Evolutionary conservation across 1,140 invertebrate species (phyloP).

Genomic region (Harpegnathos saltator): DNA sequence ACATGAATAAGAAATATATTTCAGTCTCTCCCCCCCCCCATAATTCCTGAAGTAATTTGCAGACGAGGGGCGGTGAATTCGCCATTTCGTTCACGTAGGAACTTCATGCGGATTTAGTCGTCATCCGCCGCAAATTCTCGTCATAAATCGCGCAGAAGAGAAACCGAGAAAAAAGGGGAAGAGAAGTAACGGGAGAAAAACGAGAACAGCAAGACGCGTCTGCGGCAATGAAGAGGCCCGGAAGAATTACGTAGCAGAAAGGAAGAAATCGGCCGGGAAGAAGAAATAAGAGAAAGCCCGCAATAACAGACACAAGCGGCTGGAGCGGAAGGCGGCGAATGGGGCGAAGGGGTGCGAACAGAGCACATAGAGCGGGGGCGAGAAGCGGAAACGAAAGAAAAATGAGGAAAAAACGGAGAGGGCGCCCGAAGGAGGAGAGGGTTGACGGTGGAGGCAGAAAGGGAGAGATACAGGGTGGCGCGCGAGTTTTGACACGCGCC

Average conservation of each 20-base stretch:
- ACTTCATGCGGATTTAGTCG: slow-evolving; percentile 48
- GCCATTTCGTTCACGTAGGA: slow-evolving; percentile 42
- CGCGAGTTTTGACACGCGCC: slow-evolving; percentile 58
- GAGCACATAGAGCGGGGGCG: no score
- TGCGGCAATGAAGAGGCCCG: not conserved
- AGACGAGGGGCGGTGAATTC: slow-evolving; percentile 15
- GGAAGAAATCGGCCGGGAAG: slow-evolving; percentile 15
- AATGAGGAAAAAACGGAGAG: not conserved
- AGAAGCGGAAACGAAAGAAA: slow-evolving; percentile 9
- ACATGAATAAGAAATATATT: slow-evolving; percentile 31
- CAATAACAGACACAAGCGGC: not conserved
- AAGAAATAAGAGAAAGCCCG: slow-evolving; percentile 6
- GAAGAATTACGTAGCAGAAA: slow-evolving; percentile 19
- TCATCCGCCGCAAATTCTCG: slow-evolving; percentile 18
- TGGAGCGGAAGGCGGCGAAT: no score
- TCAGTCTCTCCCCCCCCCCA: not conserved
- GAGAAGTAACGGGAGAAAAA: not conserved
- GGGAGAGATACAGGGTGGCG: not conserved
- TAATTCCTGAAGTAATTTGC: slow-evolving; percentile 41
- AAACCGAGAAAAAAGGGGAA: not conserved
- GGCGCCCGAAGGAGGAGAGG: not conserved
- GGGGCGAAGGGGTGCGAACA: not conserved
- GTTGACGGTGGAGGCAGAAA: not conserved
- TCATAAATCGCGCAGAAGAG: slow-evolving; percentile 7
- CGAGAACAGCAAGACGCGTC: not conserved